Evolutionary conservation across 2,888 invertebrate genomes (phyloP), one percentile per base, ranked within the genome.

Genomic region (Latrodectus hesperus): DNA sequence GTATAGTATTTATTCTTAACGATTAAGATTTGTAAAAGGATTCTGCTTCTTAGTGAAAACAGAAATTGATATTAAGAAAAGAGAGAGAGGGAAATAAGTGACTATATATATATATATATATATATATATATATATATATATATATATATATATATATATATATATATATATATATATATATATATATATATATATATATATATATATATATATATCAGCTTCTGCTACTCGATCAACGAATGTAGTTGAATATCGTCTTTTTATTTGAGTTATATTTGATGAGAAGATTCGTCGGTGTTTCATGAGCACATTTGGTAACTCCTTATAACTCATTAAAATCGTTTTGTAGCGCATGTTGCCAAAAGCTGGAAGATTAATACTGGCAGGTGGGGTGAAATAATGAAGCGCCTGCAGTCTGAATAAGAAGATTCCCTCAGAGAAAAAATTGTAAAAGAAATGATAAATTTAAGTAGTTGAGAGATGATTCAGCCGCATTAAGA

Each of bases 371-470:
- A 80, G 81, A 81, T 81, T 81, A 81, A 81, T 81, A 52, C 73
- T 51, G 67, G 74, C 81, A 81, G 81, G 81, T 81, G 81, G 81
- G 73, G 53, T 65, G 73, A n/a, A 64, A 65, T 81, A 81, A 81
- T 81, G 81, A 81, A 73, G 73, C 52, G 65, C 71, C 49, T 72
- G 80, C 55, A 49, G 71, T 72, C 60, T 60, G 71, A 80, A 60
- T 51, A n/a, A 71, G 49, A 38, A 80, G 72, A 70, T 55, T 68
- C 51, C 38, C 38, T 22, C 10, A 72, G 67, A 68, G 65, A 52
- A 55, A 9, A 53, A 68, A 77, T 78, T 55, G 53, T 49, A 10
- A 64, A 74, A 73, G 80, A 73, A 81, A 73, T 81, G 81, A 73
- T 73, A 51, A 74, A 74, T 74, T 81, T 74, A 26, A 38, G 74